Conservation (phyloP, 2,888 invertebrate genomes). For the Spicauda simplicius region DNA sequence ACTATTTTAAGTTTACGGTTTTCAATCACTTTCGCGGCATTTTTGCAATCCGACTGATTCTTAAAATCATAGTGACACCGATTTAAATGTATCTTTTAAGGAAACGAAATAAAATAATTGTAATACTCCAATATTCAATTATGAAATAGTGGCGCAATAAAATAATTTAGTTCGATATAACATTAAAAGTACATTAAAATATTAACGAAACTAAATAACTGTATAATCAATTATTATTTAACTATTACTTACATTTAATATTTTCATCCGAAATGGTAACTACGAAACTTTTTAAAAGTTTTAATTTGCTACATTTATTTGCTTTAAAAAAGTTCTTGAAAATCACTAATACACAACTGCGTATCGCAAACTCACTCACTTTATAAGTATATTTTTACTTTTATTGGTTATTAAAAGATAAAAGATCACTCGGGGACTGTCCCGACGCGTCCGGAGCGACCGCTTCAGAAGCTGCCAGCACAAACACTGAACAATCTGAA, state of each 20-base stretch:
- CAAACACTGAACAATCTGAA: slow-evolving; percentile 61
- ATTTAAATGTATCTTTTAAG: no score
- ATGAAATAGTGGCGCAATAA: neutral
- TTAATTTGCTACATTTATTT: neutral
- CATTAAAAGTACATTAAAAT: no score
- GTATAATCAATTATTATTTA: no score
- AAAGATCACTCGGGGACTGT: slow-evolving; percentile 5
- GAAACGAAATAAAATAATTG: no score
- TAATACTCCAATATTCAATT: no score
- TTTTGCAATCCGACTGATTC: neutral
- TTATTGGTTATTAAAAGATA: neutral
- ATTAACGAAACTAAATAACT: no score
- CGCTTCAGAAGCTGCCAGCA: slow-evolving; percentile 53
- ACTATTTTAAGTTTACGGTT: no score
- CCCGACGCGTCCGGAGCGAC: slow-evolving; percentile 44
- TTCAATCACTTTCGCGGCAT: no score
- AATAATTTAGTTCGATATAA: no score
- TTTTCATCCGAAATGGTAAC: slow-evolving; percentile 7
- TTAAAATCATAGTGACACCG: neutral
- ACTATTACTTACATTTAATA: slow-evolving; percentile 13
- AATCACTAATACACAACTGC: slow-evolving; percentile 1
- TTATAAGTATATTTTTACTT: slow-evolving; percentile 2
- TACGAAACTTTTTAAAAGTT: slow-evolving; percentile 22
- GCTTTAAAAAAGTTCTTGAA: neutral
- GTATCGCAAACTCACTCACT: neutral